phyloP scores from a whole-genome alignment of 2,797 vertebrate genomes.

The Tolypeutes matacus region DNA sequence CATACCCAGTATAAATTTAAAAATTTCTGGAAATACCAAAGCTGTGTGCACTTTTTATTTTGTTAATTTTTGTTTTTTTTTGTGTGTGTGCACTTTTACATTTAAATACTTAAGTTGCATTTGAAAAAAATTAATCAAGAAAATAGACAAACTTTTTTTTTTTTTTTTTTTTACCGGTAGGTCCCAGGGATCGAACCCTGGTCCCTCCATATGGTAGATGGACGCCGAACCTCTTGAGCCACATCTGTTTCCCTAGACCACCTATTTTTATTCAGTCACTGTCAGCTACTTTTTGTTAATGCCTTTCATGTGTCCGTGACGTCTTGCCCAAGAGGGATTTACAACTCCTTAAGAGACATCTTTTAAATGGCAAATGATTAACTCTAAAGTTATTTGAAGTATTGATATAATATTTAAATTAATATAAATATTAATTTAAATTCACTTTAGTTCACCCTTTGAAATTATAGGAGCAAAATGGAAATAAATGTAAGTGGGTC shows the following conservation, averaged over 20 bases:
- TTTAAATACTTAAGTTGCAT: conserved; percentile 33
- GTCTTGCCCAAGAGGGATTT: conserved; percentile 79
- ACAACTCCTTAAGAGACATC: conserved; percentile 67
- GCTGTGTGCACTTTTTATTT: conserved; percentile 7
- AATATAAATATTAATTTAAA: conserved; percentile 58
- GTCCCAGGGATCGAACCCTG: too few species aligned
- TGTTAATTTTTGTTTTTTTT: too few species aligned
- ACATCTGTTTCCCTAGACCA: too few species aligned
- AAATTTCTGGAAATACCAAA: conserved; percentile 67
- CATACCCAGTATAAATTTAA: conserved; percentile 15
- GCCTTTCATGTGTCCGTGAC: conserved; percentile 64
- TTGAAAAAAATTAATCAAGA: conserved; percentile 60
- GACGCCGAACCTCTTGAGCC: too few species aligned
- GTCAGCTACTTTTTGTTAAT: conserved; percentile 55
- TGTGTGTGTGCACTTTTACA: too few species aligned
- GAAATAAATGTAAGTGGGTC: conserved; percentile 46
- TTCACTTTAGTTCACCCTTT: conserved; percentile 60
- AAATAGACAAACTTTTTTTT: too few species aligned
- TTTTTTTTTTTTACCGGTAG: too few species aligned
- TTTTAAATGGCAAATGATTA: conserved; percentile 80
- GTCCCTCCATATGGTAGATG: too few species aligned
- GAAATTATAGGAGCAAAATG: conserved; percentile 54
- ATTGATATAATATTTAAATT: conserved; percentile 42
- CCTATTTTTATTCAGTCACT: conserved; percentile 63
- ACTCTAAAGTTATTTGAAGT: conserved; percentile 73